These are phyloP conservation scores for Daboia siamensis DNA, from an alignment of 2,113 vertebrate genomes.

Conservation along the genomic window DNA sequence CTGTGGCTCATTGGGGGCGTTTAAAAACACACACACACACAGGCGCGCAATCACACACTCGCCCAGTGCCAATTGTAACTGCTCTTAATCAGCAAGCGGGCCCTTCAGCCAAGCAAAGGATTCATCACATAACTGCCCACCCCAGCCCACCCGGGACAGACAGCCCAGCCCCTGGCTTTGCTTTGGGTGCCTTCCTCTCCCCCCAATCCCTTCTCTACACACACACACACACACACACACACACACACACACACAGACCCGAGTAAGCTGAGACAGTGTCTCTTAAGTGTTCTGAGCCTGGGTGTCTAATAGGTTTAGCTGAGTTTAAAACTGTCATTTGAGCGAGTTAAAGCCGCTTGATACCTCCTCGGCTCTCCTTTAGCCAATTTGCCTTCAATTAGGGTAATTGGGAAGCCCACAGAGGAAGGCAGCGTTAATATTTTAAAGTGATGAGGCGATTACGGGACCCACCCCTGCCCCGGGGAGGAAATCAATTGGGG, in stretches of 20 bases:
- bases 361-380: constrained; percentile 80
- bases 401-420: constrained; percentile 79
- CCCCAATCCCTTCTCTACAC: background rate
- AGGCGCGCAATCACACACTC: background rate
- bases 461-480: constrained; percentile 62
- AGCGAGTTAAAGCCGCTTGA: constrained; percentile 84
- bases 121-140: background rate
- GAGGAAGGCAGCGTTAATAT: constrained; percentile 78
- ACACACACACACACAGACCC: background rate
- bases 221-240: background rate
- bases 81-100: background rate
- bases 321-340: constrained; percentile 87
- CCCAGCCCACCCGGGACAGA: background rate
- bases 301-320: constrained; percentile 84
- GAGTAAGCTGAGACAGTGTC: constrained; percentile 83
- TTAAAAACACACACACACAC: no score
- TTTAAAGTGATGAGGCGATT: constrained; percentile 83
- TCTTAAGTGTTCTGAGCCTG: constrained; percentile 85
- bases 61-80: background rate
- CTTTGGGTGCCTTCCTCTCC: background rate
- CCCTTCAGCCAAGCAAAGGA: background rate
- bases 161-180: background rate
- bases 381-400: constrained; percentile 86
- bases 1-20: background rate
- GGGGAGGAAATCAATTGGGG: constrained; percentile 68